Base-by-base conservation (phyloP, 2,797 vertebrate genomes). In the Arnoldichthys spilopterus region DNA sequence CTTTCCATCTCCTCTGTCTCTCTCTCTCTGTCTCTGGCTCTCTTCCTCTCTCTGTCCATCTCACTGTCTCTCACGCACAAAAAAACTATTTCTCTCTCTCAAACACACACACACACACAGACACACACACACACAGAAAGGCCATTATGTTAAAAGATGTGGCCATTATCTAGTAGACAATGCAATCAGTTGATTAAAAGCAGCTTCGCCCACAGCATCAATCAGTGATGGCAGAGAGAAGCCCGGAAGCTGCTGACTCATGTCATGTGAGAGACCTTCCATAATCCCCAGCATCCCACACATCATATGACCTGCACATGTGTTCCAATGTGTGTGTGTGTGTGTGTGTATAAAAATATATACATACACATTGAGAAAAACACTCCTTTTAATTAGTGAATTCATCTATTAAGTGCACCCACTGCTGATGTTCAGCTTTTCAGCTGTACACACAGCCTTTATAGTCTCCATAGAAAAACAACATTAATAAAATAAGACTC, bases 101-200 rank as follows among this genome's bases (percentile, higher is more conserved):
- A 1, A 15, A 45, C 71, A 32, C 16, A 18, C 61, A 53, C 76
- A 47, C 77, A 73, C 63, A 62, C 80, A 67, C 68, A 72, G 16
- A 30, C 71, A 49, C 58, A 28, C 58, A 28, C 28, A 61, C 28
- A 61, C 43, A 56, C 13, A 49, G 18, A 74, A 26, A 56, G 45
- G 28, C 74, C 71, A 86, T 85, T 85, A 86, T 84, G 75, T 76
- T 84, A 82, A 84, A 84, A 86, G 79, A 87, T 84, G 80, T 79
- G 78, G 78, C 77, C 70, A 80, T 88, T 86, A 87, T 82, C 78
- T 76, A 54, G 77, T 73, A 84, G 83, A 83, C 87, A 83, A 74
- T 84, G 82, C 85, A 87, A 87, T 86, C 86, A 88, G 83, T 83
- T 86, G 84, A 87, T 87, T 86, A 88, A 86, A 85, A 81, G 82